phyloP scores from a whole-genome alignment of 2,113 vertebrate species.

The Cyrtonyx montezumae region DNA sequence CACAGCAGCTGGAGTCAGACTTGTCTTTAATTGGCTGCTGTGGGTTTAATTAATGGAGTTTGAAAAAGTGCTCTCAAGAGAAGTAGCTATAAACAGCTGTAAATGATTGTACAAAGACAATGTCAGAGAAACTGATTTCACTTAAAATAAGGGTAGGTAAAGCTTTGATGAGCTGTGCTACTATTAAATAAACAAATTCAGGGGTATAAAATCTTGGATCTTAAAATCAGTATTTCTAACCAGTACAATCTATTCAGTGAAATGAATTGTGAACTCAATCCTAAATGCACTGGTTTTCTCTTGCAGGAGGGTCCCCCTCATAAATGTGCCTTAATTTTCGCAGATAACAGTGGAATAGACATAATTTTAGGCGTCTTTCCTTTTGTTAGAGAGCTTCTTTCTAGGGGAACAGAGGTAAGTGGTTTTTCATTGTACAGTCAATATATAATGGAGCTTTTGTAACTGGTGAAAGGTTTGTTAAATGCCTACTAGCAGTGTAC shows the following conservation, averaged over 20 bases:
- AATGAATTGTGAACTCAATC: neutral
- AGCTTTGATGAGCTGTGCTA: neutral
- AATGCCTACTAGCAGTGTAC: neutral
- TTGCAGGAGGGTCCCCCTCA: conserved; percentile 99
- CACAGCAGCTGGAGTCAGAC: neutral
- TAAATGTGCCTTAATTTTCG: conserved; percentile 99
- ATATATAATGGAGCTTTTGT: fast-evolving
- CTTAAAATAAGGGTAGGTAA: neutral
- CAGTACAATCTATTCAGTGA: neutral
- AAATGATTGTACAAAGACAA: neutral
- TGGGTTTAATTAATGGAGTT: neutral
- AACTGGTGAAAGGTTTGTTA: neutral
- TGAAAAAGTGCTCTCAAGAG: neutral
- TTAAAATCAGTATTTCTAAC: neutral
- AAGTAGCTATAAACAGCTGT: neutral
- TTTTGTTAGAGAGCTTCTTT: conserved; percentile 97
- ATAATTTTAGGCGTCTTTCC: conserved; percentile 99
- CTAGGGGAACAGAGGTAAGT: conserved; percentile 94
- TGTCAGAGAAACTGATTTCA: neutral
- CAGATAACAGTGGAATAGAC: conserved; percentile 99
- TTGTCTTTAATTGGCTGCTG: fast-evolving
- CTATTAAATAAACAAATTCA: neutral
- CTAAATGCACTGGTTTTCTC: conserved; percentile 85
- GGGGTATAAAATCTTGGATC: neutral
- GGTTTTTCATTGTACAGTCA: neutral